Conservation (phyloP, 2,113 vertebrate genomes). For the Numida meleagris region DNA sequence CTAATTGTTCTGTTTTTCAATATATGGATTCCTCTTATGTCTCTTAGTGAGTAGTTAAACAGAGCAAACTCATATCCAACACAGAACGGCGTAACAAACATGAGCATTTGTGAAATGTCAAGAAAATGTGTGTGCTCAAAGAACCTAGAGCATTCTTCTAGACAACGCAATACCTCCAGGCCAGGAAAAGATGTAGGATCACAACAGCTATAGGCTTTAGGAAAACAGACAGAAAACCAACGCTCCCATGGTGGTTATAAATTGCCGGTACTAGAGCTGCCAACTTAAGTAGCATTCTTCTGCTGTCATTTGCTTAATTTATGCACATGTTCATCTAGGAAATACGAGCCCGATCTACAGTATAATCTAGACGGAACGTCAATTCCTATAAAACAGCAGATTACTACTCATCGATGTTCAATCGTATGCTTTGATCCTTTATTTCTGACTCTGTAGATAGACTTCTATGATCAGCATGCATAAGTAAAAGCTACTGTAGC, state of each 20-base stretch:
- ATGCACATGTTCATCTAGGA: background rate
- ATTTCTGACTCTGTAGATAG: constrained; percentile 9
- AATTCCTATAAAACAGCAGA: background rate
- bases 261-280: background rate
- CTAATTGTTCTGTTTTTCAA: background rate
- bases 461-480: background rate
- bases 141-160: background rate
- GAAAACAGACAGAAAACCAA: background rate
- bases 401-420: background rate
- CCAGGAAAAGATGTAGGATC: background rate
- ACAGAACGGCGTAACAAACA: background rate
- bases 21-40: background rate
- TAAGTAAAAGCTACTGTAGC: background rate
- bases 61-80: background rate
- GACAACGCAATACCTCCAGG: background rate
- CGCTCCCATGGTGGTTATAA: background rate
- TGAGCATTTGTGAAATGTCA: background rate
- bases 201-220: background rate
- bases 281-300: background rate
- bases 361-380: background rate
- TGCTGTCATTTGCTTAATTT: background rate
- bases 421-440: background rate
- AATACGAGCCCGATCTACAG: background rate
- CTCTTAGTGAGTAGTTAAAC: background rate
- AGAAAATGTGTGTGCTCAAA: background rate